A percentile compares a stretch with the other conserved stretches of the same genome.
phyloP scores from a whole-genome alignment of 2,113 vertebrate genomes.

The Isurus oxyrinchus region DNA sequence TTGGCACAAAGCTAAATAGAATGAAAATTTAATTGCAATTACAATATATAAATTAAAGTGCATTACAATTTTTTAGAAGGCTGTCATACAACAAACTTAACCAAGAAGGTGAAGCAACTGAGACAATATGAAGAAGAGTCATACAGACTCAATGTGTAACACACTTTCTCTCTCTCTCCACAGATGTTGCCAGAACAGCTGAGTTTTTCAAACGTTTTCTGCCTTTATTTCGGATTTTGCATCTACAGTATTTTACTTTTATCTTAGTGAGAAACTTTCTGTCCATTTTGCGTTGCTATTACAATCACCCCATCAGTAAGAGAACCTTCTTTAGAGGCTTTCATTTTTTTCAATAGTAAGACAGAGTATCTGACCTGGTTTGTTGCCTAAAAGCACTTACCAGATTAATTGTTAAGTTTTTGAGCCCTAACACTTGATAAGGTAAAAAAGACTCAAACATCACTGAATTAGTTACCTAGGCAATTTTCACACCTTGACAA shows the following conservation, averaged over 20 bases:
- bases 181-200: too few species aligned
- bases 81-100: not conserved
- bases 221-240: too few species aligned
- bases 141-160: too few species aligned
- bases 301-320: not conserved
- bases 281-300: not conserved
- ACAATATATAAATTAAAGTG: not conserved
- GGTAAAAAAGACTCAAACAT: not conserved
- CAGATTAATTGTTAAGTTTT: not conserved
- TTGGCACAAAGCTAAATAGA: not conserved
- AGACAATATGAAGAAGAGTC: too few species aligned
- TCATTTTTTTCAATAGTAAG: not conserved
- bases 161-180: too few species aligned
- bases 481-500: not conserved
- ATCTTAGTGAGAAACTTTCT: not conserved
- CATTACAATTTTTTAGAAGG: not conserved
- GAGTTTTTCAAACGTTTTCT: too few species aligned
- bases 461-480: not conserved
- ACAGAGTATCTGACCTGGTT: not conserved
- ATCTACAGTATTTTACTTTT: too few species aligned
- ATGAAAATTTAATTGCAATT: not conserved
- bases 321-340: not conserved
- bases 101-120: too few species aligned
- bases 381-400: not conserved
- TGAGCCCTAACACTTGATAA: not conserved